Conservation (phyloP, 1,140 invertebrate genomes). For the Phthorimaea operculella region DNA sequence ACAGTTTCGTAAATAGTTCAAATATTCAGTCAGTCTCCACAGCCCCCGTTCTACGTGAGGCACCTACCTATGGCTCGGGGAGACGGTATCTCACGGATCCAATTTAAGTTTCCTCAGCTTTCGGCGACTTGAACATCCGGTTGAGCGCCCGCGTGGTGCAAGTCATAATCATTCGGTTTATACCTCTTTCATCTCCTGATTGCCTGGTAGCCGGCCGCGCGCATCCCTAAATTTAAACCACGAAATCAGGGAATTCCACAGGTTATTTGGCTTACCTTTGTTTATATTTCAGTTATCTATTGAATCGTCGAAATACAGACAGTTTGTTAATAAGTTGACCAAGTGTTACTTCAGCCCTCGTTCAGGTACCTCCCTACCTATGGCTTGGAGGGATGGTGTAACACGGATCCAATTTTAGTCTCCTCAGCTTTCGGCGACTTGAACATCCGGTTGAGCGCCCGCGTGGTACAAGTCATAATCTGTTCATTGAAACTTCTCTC, state of each 20-base stretch:
- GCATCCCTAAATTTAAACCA: no score
- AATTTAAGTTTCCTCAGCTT: conserved; percentile 42
- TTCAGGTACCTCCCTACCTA: no score
- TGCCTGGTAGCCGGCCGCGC: no score
- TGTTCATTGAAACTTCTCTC: no score
- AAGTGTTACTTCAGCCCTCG: no score
- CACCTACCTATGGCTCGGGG: not conserved
- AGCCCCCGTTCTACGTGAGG: not conserved
- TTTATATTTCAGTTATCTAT: no score
- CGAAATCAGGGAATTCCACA: no score
- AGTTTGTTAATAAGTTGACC: no score
- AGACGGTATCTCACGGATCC: conserved; percentile 19
- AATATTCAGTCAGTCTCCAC: not conserved
- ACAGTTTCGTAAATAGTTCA: not conserved
- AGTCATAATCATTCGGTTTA: no score
- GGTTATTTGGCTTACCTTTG: no score
- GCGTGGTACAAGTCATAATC: not conserved
- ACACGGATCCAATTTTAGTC: conserved; percentile 38
- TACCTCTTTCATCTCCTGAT: no score
- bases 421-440: conserved; percentile 33
- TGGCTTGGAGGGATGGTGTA: conserved; percentile 2
- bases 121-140: conserved; percentile 22
- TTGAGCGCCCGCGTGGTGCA: not conserved
- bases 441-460: conserved; percentile 6
- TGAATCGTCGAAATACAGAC: no score